These are phyloP conservation scores for Poeciliopsis turneri DNA, from an alignment of 2,797 vertebrate species.

Conservation along the genomic window DNA sequence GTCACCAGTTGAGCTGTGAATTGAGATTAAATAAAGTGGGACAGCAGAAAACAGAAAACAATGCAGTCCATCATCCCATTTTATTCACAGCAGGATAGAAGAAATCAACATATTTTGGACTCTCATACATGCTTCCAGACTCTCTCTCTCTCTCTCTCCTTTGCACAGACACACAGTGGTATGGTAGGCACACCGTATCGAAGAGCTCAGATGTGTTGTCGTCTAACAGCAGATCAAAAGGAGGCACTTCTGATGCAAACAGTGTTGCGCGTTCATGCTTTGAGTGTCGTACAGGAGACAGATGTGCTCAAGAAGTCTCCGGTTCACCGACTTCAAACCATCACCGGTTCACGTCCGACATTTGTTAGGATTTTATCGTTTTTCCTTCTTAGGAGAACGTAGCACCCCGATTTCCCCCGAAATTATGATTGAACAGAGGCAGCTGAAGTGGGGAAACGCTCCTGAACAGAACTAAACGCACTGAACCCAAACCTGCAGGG, in stretches of 20 bases:
- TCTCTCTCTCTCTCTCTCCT: neutral
- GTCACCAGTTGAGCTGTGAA: too few species aligned
- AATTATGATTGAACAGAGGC: neutral
- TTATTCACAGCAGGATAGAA: constrained; percentile 72
- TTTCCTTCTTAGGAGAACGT: neutral
- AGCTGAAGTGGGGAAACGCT: neutral
- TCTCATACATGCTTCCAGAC: constrained; percentile 50
- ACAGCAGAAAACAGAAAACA: neutral
- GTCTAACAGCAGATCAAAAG: constrained; percentile 64
- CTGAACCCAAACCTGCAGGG: neutral
- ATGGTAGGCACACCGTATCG: constrained; percentile 63
- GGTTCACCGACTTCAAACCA: neutral
- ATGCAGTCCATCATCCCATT: constrained; percentile 45
- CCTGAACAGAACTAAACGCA: neutral
- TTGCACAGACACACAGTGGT: constrained; percentile 43
- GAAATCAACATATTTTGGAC: constrained; percentile 56
- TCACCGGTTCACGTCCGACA: neutral
- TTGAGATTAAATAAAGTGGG: too few species aligned
- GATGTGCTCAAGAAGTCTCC: neutral
- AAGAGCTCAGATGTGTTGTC: constrained; percentile 59
- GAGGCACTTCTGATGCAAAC: constrained; percentile 80
- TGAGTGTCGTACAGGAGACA: constrained; percentile 1
- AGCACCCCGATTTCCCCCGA: neutral
- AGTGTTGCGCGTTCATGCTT: constrained; percentile 46
- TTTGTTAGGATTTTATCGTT: neutral